Percentiles rank a stretch among this genome's conserved stretches.
phyloP scores from a whole-genome alignment of 2,888 invertebrate genomes.

The Galeruca laticollis region DNA sequence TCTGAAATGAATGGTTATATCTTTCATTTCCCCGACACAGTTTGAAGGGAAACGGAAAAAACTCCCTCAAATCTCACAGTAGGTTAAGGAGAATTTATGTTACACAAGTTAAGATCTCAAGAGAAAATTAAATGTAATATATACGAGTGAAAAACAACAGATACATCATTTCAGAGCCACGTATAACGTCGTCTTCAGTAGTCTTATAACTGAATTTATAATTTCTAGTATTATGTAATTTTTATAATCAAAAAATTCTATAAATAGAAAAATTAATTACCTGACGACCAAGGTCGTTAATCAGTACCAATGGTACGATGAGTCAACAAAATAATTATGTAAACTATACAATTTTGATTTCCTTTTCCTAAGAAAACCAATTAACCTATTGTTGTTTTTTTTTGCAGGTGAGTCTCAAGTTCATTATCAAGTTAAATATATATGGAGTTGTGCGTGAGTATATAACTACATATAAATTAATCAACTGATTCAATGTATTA shows the following conservation, averaged over 20 bases:
- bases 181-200: too few species aligned
- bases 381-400: slow-evolving; percentile 34
- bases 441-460: slow-evolving; percentile 21
- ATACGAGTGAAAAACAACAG: too few species aligned
- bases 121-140: too few species aligned
- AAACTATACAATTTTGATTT: slow-evolving; percentile 17
- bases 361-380: slow-evolving; percentile 18
- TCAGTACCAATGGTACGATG: neutral
- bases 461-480: slow-evolving; percentile 2
- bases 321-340: slow-evolving; percentile 13
- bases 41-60: too few species aligned
- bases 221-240: neutral
- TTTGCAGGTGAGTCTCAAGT: slow-evolving; percentile 38
- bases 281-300: neutral
- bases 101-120: too few species aligned
- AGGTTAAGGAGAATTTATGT: too few species aligned
- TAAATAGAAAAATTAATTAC: neutral
- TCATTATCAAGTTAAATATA: slow-evolving; percentile 25
- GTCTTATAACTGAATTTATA: neutral
- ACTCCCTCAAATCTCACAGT: too few species aligned
- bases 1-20: too few species aligned
- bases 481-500: neutral
- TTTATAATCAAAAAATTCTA: neutral
- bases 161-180: too few species aligned
- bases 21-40: too few species aligned